phyloP scores from a whole-genome alignment of 2,888 invertebrate genomes.

The Pegoplata infirma region DNA sequence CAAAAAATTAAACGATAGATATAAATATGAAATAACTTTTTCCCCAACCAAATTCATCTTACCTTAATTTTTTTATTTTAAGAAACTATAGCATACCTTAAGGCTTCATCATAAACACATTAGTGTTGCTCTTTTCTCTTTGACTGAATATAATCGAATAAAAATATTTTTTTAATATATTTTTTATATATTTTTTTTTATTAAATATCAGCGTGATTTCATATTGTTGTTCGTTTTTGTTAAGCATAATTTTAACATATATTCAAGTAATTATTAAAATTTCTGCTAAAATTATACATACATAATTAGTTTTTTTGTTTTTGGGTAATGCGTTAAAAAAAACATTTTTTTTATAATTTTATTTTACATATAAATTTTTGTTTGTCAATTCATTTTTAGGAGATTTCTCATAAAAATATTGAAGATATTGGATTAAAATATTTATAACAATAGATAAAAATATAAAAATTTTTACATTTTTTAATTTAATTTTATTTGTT shows the following conservation, averaged over 20 bases:
- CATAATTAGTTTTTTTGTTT: too few species aligned
- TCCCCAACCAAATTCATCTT: not conserved
- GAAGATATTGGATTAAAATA: not conserved
- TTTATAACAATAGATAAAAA: slow-evolving; percentile 40
- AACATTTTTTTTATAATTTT: not conserved
- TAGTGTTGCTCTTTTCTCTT: too few species aligned
- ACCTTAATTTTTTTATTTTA: not conserved
- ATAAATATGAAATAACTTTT: not conserved
- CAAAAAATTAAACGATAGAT: too few species aligned
- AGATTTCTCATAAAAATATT: not conserved
- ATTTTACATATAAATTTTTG: not conserved
- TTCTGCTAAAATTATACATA: slow-evolving; percentile 44
- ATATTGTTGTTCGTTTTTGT: slow-evolving; percentile 10
- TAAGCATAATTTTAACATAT: slow-evolving; percentile 34
- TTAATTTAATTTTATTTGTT: not conserved
- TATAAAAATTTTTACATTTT: slow-evolving; percentile 30
- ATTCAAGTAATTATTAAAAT: slow-evolving; percentile 37
- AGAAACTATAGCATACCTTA: slow-evolving; percentile 10
- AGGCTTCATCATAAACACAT: slow-evolving; percentile 1
- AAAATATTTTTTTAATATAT: too few species aligned
- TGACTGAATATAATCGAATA: too few species aligned
- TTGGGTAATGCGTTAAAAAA: slow-evolving; percentile 16
- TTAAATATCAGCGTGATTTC: slow-evolving; percentile 42
- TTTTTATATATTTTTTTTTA: slow-evolving; percentile 4
- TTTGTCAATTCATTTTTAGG: not conserved